Evolutionary conservation across 2,888 invertebrate genomes (phyloP), one percentile per base, ranked within the genome.

Genomic region (Altica lythri): DNA sequence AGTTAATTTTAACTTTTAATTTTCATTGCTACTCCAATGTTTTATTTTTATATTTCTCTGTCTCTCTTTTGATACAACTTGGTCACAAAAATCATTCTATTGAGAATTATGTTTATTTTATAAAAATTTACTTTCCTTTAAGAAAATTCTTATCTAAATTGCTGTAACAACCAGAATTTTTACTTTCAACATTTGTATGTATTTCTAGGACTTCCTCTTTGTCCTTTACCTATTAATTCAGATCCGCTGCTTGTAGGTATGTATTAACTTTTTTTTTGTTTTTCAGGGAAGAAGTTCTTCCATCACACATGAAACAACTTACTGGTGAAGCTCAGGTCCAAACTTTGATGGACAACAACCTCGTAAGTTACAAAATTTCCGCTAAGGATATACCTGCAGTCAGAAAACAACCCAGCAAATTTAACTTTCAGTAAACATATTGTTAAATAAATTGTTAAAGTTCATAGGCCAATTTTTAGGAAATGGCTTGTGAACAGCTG

Each of bases 261-360:
- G 13, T 32, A 6, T 32, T 12, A 10, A 30, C n/a, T 5, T 27
- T 19, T 43, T 14, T 43, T 30, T 30, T 32, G 19, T 5, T 48
- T 71, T 73, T 37, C 64, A 79, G 78, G 17, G 73, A 76, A 57
- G 70, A 70, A 35, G 69, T 69, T 9, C 73, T 77, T 55, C 73
- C 75, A 9, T 74, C 75, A 2, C 78, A 77, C 2, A 78, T 78
- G 2, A 51, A 68, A 4, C 71, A 78, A 58, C 72, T 72, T 2
- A 69, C 75, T 18, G 78, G 78, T 29, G 60, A 68, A 40, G 78
- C 77, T 6, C 69, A 72, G 22, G 70, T 78, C 2, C 66, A 62
- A 27, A 57, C 74, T 16, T 67, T 69, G 53, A 68, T 76, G n/a
- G 69, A 65, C 12, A 78, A 77, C 9, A 67, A 67, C 32, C 62